Percentiles rank a stretch among this genome's conserved stretches.
These are phyloP conservation scores for Pandemis corylana DNA, from an alignment of 2,888 invertebrate genomes.

Conservation along the genomic window DNA sequence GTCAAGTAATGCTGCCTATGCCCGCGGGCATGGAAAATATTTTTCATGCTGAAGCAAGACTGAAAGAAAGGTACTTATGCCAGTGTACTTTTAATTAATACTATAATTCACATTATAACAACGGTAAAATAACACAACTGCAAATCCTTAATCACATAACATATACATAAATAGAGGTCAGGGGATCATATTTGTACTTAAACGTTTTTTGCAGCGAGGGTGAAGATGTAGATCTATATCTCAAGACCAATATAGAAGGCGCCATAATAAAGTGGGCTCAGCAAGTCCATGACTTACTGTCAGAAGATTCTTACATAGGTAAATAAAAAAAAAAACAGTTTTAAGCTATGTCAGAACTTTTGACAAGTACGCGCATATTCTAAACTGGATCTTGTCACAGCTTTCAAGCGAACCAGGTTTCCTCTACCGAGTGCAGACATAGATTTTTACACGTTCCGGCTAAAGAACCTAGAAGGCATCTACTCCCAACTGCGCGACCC, in stretches of 20 bases:
- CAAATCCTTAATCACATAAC: no score
- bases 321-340: conserved; percentile 21
- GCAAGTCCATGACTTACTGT: conserved; percentile 91
- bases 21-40: conserved; percentile 91
- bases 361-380: no score
- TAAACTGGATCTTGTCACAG: conserved; percentile 50
- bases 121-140: no score
- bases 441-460: conserved; percentile 91
- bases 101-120: no score
- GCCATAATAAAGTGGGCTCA: conserved; percentile 94
- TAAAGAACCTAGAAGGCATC: conserved; percentile 93
- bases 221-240: conserved; percentile 86
- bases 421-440: conserved; percentile 90
- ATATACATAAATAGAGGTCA: no score
- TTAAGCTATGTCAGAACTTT: no score
- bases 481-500: conserved; percentile 94
- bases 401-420: conserved; percentile 87
- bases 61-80: conserved; percentile 68
- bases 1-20: conserved; percentile 94
- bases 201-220: conserved; percentile 70
- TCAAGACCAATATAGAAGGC: conserved; percentile 93
- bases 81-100: background rate
- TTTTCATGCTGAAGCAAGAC: conserved; percentile 84
- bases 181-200: background rate
- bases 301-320: conserved; percentile 89